Conservation (phyloP, 1,140 invertebrate genomes). For the Leptestheria dahalacensis region DNA sequence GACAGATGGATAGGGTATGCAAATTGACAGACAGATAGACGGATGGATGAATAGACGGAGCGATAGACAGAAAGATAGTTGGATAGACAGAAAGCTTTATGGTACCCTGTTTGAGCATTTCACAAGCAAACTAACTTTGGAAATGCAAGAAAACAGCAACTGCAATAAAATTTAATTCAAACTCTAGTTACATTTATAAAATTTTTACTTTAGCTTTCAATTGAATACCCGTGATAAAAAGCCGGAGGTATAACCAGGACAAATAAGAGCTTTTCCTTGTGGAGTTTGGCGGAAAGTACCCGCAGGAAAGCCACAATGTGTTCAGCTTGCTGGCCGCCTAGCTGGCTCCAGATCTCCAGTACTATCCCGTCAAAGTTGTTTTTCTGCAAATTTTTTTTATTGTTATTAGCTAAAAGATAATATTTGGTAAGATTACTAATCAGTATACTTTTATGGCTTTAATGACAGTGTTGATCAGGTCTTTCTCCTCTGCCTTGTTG, state of each 20-base stretch:
- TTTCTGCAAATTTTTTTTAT: slow-evolving; percentile 27
- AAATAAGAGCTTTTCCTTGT: slow-evolving; percentile 39
- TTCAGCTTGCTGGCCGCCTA: slow-evolving; percentile 46
- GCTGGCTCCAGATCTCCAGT: slow-evolving; percentile 74
- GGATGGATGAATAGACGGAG: too few species aligned
- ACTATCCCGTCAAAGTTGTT: slow-evolving; percentile 69
- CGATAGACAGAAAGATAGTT: too few species aligned
- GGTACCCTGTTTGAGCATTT: too few species aligned
- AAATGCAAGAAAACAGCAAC: too few species aligned
- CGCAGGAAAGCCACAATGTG: slow-evolving; percentile 44
- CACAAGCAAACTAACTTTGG: too few species aligned
- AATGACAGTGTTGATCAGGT: slow-evolving; percentile 41
- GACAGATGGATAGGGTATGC: too few species aligned
- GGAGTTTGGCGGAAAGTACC: slow-evolving; percentile 34
- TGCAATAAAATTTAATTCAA: too few species aligned
- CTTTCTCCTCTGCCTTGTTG: slow-evolving; percentile 38
- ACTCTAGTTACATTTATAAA: too few species aligned
- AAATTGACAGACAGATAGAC: too few species aligned
- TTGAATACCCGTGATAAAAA: slow-evolving; percentile 42
- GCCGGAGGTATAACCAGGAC: slow-evolving; percentile 73
- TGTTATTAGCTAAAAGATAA: neutral
- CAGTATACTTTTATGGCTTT: slow-evolving; percentile 39
- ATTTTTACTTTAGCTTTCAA: too few species aligned
- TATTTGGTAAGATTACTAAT: neutral
- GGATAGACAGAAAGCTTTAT: too few species aligned